Evolutionary conservation across 2,113 vertebrate species (phyloP), one percentile per base, ranked within the genome.

Genomic region (Platichthys stellatus): DNA sequence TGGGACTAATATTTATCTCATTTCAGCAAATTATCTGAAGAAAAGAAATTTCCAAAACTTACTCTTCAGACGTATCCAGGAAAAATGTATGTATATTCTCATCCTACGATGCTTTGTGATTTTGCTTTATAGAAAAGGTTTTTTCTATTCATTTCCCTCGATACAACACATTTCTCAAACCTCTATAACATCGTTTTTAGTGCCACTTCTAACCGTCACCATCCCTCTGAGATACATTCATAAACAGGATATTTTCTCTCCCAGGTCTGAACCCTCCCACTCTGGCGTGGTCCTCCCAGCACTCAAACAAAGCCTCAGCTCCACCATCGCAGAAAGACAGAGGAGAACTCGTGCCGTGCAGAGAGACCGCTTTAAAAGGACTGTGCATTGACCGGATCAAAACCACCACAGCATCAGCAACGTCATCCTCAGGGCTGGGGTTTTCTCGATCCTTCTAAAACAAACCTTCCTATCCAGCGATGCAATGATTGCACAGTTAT

Each of bases 261-360:
- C 14, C 69, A 94, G 93, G 61, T 79, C 62, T 64, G 88, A 78
- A 58, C 35, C 80, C 23, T 85, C 87, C 63, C 90, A 89, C 2
- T 21, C 83, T 4, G 86, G 91, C 0, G 9, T 93, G 26, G 84
- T 94, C 45, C 86, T 96, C 28, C 95, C 95, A 0, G 93, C 95
- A 0, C 92, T 95, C 71, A 95, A 92, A 83, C 94, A 94, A 72
- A 95, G 88, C 35, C 69, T 93, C 43, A 93, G 72, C 60, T 93
- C 78, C 31, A 93, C 31, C 53, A 82, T 94, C 0, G 91, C 92
- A 0, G 93, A 95, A 45, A 87, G 93, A 81, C 94, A 95, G 92
- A 94, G 89, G 74, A 90, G 93, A 76, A 72, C 88, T 2, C 93
- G 91, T 5, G 93, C 88, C 2, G 61, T 92, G 23, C 94, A 95